Evolutionary conservation across 2,888 invertebrate genomes (phyloP).

Genomic region (Cordylochernes scorpioides): DNA sequence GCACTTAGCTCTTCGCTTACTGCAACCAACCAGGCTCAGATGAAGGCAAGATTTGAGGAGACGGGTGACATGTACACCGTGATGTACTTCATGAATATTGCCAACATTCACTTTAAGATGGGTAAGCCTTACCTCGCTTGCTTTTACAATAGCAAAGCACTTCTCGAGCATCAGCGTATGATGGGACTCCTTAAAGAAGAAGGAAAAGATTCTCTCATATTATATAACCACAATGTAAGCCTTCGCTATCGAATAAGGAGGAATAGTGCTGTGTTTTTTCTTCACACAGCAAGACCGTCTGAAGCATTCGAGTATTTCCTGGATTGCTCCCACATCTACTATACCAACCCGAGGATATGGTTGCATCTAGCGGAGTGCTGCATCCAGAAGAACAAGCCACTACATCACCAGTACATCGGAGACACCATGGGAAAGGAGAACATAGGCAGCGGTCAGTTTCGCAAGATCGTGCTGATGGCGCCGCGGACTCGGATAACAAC

Average conservation of each 20-base stretch:
- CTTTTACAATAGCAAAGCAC: conserved; percentile 48
- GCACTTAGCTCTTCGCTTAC: conserved; percentile 23
- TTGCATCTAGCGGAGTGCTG: conserved; percentile 75
- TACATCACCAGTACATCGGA: no score
- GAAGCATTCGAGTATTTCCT: conserved; percentile 75
- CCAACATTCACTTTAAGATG: conserved; percentile 47
- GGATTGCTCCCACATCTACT: conserved; percentile 55
- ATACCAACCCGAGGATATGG: conserved; percentile 71
- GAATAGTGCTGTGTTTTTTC: conserved; percentile 53
- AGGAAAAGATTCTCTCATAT: no score
- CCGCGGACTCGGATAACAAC: no score
- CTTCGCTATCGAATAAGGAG: no score
- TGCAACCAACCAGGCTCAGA: conserved; percentile 7
- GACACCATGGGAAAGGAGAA: no score
- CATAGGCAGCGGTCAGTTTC: no score
- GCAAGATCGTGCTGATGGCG: no score
- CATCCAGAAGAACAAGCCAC: conserved; percentile 34
- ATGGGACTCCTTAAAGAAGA: conserved; percentile 15
- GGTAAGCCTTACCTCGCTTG: conserved; percentile 51
- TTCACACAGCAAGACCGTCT: conserved; percentile 48
- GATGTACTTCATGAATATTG: conserved; percentile 51
- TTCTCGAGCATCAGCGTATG: conserved; percentile 36
- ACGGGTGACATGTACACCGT: conserved; percentile 34
- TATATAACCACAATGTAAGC: no score
- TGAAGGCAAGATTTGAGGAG: conserved; percentile 16